Evolutionary conservation across 2,888 invertebrate species (phyloP), one percentile per base, ranked within the genome.

Genomic region (Dicranocentrus wangi): DNA sequence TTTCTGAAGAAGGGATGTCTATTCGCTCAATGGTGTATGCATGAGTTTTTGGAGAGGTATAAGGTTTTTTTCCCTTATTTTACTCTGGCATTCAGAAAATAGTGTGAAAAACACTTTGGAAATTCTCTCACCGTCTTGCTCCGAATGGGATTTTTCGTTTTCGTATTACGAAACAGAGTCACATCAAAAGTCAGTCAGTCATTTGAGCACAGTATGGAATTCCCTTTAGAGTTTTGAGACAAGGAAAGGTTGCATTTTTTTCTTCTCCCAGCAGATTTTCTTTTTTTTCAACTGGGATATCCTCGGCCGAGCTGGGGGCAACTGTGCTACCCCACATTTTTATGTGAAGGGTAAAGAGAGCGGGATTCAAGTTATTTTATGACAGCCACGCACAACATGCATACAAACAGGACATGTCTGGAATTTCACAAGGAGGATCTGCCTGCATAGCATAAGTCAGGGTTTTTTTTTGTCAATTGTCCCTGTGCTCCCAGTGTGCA

Each of bases 211-310:
- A 27, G 61, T 19, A 58, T 51, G 69, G 70, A 77, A 77, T 77
- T 77, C 77, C 77, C 70, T 17, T 77, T 77, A 61, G 77, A 68
- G 51, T 70, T 68, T 61, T 32, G 39, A 66, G 25, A 55, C 25
- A 55, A 23, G 55, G 55, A 55, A 17, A 21, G 8, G 58, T 23
- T n/a, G n/a, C n/a, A n/a, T n/a, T n/a, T n/a, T n/a, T 13, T 47
- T 47, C n/a, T n/a, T 66, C 66, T 75, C 66, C 75, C 75, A 75
- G 53, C 68, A 68, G 76, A 68, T 66, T 76, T 66, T 76, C 61
- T 42, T 72, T 13, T 55, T n/a, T n/a, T n/a, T n/a, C n/a, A 19
- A 21, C 27, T 69, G n/a, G 19, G 66, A n/a, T n/a, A n/a, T n/a
- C n/a, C n/a, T n/a, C n/a, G n/a, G n/a, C n/a, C 27, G 61, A 28